These are phyloP conservation scores for Pempheris klunzingeri DNA, from an alignment of 2,797 vertebrate genomes.

Conservation along the genomic window DNA sequence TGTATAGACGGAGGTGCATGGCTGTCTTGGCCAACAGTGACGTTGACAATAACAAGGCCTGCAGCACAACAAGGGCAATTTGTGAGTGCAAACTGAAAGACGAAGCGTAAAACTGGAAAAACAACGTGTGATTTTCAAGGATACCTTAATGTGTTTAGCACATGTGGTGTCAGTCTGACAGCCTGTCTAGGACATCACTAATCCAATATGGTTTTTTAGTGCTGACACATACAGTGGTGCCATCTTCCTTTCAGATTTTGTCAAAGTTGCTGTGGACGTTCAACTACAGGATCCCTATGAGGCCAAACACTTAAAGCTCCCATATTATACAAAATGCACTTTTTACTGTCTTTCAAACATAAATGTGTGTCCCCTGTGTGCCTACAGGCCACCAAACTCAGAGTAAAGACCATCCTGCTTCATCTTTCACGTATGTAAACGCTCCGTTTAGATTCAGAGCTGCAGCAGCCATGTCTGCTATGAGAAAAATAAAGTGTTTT, in stretches of 20 bases:
- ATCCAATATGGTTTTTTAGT: too few relatives aligned
- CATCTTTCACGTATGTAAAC: too few relatives aligned
- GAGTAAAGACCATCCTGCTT: too few relatives aligned
- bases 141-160: neutral
- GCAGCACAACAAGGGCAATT: neutral
- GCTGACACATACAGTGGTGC: neutral
- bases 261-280: neutral
- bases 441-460: too few relatives aligned
- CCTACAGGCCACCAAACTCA: too few relatives aligned
- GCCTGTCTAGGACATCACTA: too few relatives aligned
- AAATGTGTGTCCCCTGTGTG: too few relatives aligned
- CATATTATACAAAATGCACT: too few relatives aligned
- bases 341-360: too few relatives aligned
- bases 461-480: too few relatives aligned
- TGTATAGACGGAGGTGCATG: neutral
- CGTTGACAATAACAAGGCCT: neutral
- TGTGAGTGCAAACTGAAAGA: neutral
- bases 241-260: neutral
- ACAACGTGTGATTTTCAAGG: neutral
- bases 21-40: neutral
- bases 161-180: neutral
- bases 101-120: neutral
- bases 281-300: neutral
- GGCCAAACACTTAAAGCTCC: too few relatives aligned
- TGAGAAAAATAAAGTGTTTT: too few relatives aligned